These are phyloP conservation scores for Lampris megalopsis DNA, from an alignment of 2,113 vertebrate species.

Conservation along the genomic window DNA sequence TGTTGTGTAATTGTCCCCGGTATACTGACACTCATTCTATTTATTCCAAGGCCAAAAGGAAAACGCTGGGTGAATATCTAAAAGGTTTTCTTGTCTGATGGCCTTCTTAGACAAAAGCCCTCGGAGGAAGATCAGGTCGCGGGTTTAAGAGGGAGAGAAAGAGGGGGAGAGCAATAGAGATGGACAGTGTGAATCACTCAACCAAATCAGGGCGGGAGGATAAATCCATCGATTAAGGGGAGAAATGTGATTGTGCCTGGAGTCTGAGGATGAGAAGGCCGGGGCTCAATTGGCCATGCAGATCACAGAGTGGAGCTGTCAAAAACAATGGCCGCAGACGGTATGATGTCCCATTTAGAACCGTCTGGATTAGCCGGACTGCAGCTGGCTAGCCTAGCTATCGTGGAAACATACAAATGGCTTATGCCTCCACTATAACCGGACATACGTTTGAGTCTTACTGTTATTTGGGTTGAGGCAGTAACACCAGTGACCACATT, in stretches of 20 bases:
- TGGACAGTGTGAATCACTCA: not conserved
- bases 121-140: not conserved
- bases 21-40: too few relatives aligned
- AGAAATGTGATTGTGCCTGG: not conserved
- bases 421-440: too few relatives aligned
- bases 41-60: too few relatives aligned
- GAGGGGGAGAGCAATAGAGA: not conserved
- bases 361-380: not conserved
- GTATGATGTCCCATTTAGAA: not conserved
- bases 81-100: not conserved
- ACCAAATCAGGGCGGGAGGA: not conserved
- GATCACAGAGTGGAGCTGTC: not conserved
- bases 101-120: not conserved
- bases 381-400: too few relatives aligned
- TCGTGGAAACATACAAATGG: too few relatives aligned
- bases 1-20: too few relatives aligned
- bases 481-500: too few relatives aligned
- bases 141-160: not conserved
- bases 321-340: not conserved
- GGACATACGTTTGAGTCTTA: too few relatives aligned
- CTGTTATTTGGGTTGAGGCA: too few relatives aligned
- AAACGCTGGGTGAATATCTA: not conserved
- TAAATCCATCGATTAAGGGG: conserved; percentile 1
- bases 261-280: not conserved
- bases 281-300: conserved; percentile 1